phyloP scores from a whole-genome alignment of 2,888 invertebrate genomes.

The Theodoxus fluviatilis region DNA sequence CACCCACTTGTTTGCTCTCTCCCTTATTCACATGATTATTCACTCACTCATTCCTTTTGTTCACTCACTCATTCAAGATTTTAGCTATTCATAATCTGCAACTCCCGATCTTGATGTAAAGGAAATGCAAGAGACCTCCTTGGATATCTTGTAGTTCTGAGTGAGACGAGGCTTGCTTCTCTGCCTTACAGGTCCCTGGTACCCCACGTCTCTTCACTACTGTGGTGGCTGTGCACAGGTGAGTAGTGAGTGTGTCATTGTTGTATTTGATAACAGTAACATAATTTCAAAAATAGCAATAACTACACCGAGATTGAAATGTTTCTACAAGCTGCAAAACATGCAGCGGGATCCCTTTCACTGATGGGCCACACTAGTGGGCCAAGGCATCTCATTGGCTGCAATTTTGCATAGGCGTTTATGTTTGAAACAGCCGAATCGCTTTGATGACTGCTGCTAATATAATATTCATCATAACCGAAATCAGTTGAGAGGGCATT shows the following conservation, averaged over 20 bases:
- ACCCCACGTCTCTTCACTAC: conserved; percentile 87
- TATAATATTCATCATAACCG: too few species aligned
- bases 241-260: conserved; percentile 33
- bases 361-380: too few species aligned
- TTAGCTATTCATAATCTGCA: too few species aligned
- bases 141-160: conserved; percentile 9
- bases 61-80: not conserved
- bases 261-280: not conserved
- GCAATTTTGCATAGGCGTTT: too few species aligned
- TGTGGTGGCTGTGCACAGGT: conserved; percentile 92
- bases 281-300: not conserved
- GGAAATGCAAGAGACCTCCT: not conserved
- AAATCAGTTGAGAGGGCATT: too few species aligned
- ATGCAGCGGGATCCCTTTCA: too few species aligned
- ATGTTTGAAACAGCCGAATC: not conserved
- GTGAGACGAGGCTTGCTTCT: conserved; percentile 14
- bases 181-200: conserved; percentile 69
- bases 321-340: too few species aligned
- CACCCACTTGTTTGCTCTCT: not conserved
- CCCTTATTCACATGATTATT: too few species aligned
- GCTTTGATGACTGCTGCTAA: too few species aligned
- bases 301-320: too few species aligned
- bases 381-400: too few species aligned
- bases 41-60: not conserved
- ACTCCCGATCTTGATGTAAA: not conserved